phyloP scores from a whole-genome alignment of 2,113 vertebrate species.

The Bombycilla garrulus region DNA sequence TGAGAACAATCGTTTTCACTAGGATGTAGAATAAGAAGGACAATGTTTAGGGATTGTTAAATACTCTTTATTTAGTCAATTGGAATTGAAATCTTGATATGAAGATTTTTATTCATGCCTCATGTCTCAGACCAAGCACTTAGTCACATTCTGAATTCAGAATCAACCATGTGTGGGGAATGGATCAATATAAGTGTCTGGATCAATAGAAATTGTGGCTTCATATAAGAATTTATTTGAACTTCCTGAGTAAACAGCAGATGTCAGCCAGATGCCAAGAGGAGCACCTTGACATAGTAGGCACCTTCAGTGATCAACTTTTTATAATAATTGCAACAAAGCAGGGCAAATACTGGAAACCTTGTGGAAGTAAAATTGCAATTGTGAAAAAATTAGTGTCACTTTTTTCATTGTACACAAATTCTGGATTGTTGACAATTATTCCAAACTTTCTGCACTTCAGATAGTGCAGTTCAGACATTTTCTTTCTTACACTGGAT shows the following conservation, averaged over 20 bases:
- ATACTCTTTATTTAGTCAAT: not conserved
- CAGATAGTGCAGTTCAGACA: not conserved
- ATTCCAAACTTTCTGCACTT: not conserved
- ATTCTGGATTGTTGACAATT: not conserved
- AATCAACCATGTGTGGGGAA: not conserved
- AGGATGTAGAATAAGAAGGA: not conserved
- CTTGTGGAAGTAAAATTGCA: not conserved
- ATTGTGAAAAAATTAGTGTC: not conserved
- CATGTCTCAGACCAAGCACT: not conserved
- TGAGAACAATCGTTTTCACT: not conserved
- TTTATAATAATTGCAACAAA: not conserved
- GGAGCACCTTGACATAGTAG: not conserved
- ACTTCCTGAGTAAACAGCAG: not conserved
- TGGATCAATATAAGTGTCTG: not conserved
- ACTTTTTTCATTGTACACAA: not conserved
- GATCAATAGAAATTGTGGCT: not conserved
- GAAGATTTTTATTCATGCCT: not conserved
- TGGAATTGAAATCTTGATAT: not conserved
- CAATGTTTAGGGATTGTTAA: not conserved
- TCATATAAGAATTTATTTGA: not conserved
- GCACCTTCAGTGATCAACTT: not conserved
- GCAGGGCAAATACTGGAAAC: not conserved
- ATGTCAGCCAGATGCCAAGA: not conserved
- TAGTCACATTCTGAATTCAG: not conserved
- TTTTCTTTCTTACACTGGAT: not conserved